phyloP scores from a whole-genome alignment of 2,888 invertebrate genomes.

The Plebejus anna region DNA sequence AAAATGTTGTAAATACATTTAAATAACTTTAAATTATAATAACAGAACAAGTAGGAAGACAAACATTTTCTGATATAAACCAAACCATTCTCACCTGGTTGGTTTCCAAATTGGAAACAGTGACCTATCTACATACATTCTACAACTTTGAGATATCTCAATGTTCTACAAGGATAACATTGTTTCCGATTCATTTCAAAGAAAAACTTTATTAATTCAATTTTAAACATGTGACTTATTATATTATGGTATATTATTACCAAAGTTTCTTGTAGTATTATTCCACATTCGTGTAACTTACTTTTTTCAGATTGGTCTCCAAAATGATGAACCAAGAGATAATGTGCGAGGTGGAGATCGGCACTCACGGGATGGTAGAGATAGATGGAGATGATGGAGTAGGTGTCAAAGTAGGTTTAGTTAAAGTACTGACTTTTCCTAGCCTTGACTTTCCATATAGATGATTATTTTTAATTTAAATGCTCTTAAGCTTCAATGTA shows the following conservation, averaged over 20 bases:
- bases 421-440: neutral
- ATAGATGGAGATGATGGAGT: constrained; percentile 76
- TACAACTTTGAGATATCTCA: no score
- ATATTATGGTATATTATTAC: no score
- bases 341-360: constrained; percentile 80
- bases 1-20: neutral
- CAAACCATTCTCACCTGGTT: no score
- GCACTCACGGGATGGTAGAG: constrained; percentile 75
- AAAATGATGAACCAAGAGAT: constrained; percentile 79
- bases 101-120: no score
- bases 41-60: neutral
- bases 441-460: neutral
- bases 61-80: no score
- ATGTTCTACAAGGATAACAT: no score
- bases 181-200: no score
- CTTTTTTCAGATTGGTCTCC: constrained; percentile 39
- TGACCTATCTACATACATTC: no score
- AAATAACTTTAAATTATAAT: neutral
- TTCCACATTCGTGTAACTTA: neutral
- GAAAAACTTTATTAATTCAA: no score
- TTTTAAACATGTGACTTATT: no score
- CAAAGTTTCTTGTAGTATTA: no score
- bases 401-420: constrained; percentile 65
- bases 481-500: neutral
- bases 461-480: neutral